Percentiles rank a stretch among this genome's conserved stretches.
phyloP scores from a whole-genome alignment of 2,113 vertebrate genomes.

The Gopherus evgoodei region DNA sequence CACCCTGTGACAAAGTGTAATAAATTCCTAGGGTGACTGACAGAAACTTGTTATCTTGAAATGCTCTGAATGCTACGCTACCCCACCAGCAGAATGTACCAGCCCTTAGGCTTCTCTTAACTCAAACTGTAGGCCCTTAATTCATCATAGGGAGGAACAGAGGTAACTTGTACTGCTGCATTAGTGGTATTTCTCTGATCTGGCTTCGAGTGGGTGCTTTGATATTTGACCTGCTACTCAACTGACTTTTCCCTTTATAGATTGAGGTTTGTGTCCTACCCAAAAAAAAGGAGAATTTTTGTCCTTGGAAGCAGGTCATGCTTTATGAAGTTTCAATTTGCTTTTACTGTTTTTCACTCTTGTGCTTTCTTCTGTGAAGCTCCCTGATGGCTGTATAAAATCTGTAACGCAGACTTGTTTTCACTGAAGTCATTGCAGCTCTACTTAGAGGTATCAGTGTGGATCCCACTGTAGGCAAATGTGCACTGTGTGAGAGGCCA shows the following conservation, averaged over 20 bases:
- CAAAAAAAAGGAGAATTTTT: neutral
- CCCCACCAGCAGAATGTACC: neutral
- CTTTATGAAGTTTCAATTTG: neutral
- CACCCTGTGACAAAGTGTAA: neutral
- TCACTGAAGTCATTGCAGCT: neutral
- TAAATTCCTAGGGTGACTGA: too few relatives aligned
- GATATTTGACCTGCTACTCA: neutral
- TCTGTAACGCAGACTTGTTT: neutral
- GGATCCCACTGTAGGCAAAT: neutral
- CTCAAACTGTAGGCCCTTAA: neutral
- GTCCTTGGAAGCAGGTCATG: fast-evolving
- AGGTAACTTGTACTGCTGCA: too few relatives aligned
- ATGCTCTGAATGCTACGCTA: neutral
- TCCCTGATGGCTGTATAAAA: neutral
- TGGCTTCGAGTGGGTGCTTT: neutral
- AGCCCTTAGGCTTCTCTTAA: neutral
- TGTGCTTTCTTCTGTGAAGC: fast-evolving
- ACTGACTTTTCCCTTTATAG: fast-evolving
- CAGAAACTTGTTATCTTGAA: too few relatives aligned
- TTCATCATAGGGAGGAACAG: neutral
- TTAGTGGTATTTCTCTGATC: neutral
- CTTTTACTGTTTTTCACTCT: neutral
- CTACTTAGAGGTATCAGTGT: neutral
- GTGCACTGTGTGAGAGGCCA: neutral
- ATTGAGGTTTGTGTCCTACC: neutral